phyloP scores from a whole-genome alignment of 2,888 invertebrate genomes.

The Rutpela maculata region DNA sequence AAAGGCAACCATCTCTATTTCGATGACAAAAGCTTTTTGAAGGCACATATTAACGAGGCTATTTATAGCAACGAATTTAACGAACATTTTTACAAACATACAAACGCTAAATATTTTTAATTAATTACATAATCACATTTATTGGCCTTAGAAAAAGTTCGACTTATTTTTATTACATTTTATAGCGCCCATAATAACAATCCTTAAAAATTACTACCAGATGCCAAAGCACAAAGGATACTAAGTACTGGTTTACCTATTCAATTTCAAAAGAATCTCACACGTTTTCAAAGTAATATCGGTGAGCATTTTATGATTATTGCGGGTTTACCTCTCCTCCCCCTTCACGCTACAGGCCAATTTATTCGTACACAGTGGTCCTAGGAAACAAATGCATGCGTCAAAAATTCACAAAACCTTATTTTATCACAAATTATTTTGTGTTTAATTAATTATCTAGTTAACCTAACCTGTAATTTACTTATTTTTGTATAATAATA shows the following conservation, averaged over 20 bases:
- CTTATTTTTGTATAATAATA: too few species aligned
- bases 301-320: conserved; percentile 40
- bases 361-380: conserved; percentile 25
- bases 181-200: conserved; percentile 33
- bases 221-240: conserved; percentile 36
- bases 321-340: conserved; percentile 34
- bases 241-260: conserved; percentile 42
- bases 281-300: conserved; percentile 37
- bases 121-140: background rate
- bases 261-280: conserved; percentile 45
- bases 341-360: conserved; percentile 10
- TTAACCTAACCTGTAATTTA: too few species aligned
- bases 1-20: too few species aligned
- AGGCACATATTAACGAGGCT: too few species aligned
- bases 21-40: too few species aligned
- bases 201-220: conserved; percentile 36
- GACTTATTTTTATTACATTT: conserved; percentile 21
- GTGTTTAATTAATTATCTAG: too few species aligned
- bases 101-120: background rate
- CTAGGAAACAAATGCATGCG: background rate
- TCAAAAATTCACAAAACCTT: too few species aligned
- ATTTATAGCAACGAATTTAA: too few species aligned
- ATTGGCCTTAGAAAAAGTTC: conserved; percentile 18
- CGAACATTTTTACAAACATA: background rate
- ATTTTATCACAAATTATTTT: too few species aligned